phyloP scores from a whole-genome alignment of 2,888 invertebrate genomes.

The Clunio marinus region DNA sequence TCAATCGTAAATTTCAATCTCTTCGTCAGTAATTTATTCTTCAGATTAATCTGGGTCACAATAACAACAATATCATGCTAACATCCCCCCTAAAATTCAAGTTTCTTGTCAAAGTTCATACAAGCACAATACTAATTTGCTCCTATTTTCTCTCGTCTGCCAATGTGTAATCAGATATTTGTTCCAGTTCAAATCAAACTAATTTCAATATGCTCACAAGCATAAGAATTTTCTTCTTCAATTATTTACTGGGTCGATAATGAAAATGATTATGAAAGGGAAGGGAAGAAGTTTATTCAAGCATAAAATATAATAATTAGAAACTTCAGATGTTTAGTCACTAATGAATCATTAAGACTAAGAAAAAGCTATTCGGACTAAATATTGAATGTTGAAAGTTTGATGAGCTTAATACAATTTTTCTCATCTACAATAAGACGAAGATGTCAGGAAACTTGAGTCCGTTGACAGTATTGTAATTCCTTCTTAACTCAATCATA shows the following conservation, averaged over 20 bases:
- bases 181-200: constrained; percentile 1
- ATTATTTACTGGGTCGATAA: not conserved
- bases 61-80: not conserved
- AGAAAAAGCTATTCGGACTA: too few species aligned
- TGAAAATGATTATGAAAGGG: constrained; percentile 17
- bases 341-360: constrained; percentile 35
- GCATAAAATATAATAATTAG: constrained; percentile 36
- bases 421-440: too few species aligned
- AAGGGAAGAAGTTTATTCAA: not conserved
- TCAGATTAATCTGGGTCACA: not conserved
- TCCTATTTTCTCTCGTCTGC: not conserved
- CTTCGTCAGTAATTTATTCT: not conserved
- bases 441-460: too few species aligned
- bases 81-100: not conserved
- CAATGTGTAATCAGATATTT: constrained; percentile 22
- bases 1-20: not conserved
- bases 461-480: too few species aligned
- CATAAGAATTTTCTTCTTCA: constrained; percentile 3
- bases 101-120: constrained; percentile 8
- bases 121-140: not conserved
- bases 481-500: too few species aligned
- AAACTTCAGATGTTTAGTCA: constrained; percentile 8
- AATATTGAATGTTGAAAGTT: too few species aligned
- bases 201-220: not conserved
- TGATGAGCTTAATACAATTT: too few species aligned